Evolutionary conservation across 2,888 invertebrate genomes (phyloP), one percentile per base, ranked within the genome.

Genomic region (Eupithecia subumbrata): DNA sequence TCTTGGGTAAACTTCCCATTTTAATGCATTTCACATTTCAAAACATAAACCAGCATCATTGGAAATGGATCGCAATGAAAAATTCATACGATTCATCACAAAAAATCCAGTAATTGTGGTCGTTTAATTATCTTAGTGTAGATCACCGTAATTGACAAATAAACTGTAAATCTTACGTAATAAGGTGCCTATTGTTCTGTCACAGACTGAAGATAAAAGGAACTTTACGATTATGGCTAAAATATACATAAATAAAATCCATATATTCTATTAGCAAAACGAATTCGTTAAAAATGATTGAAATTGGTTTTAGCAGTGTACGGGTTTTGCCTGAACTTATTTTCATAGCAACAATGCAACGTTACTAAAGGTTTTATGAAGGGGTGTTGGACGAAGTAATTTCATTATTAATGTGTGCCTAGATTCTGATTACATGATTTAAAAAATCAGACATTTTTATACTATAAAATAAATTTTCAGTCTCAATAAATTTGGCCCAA

Each of bases 71-170:
- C 18, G 82, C 79, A 82, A 88, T 88, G 88, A 89, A 88, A 89
- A 86, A 87, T 85, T 84, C 85, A 88, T 89, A 82, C 86, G 84
- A 87, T 86, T 87, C 89, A 87, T 87, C 82, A 82, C 76, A 77
- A 81, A 76, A 63, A n/a, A 43, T 45, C 56, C 71, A 68, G 74
- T 74, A 76, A 76, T 76, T 71, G 64, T 69, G 68, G 64, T 68
- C 34, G n/a, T 40, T 67, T 67, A 76, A 64, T 76, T 74, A 73
- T 52, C 52, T 52, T 69, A 43, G 76, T 69, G 37, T 74, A 71
- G 45, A 69, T 75, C 74, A 70, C 67, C 18, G 14, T 77, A 77
- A 77, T 77, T 77, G 77, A 74, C 77, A 74, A 60, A 5, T 70
- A 7, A 74, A 45, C 72, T 74, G 66, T 77, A 74, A 74, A 72